A percentile compares a stretch with the other conserved stretches of the same genome.
Conservation (phyloP, 2,797 vertebrate species). For the Danio albolineatus region DNA sequence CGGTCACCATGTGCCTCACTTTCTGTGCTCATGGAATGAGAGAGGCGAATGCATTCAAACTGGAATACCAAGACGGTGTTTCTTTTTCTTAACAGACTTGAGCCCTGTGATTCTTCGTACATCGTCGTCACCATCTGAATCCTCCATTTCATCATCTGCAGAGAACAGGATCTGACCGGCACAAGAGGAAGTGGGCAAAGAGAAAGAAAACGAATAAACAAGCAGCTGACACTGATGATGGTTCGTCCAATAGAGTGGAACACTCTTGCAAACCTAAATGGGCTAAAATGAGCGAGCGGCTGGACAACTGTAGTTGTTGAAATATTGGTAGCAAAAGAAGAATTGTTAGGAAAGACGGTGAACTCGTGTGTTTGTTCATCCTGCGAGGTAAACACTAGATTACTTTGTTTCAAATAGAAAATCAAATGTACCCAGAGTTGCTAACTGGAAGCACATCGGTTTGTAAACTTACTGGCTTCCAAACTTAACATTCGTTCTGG, state of each 20-base stretch:
- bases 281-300: background rate
- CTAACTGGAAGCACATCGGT: slow-evolving; percentile 36
- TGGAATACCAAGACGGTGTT: slow-evolving; percentile 93
- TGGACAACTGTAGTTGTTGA: no score
- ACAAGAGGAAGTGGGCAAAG: slow-evolving; percentile 40
- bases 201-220: background rate
- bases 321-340: background rate
- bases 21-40: slow-evolving; percentile 41
- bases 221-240: background rate
- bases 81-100: slow-evolving; percentile 94
- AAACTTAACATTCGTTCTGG: background rate
- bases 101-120: slow-evolving; percentile 86
- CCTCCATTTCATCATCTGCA: slow-evolving; percentile 97
- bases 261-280: background rate
- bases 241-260: background rate
- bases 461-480: slow-evolving; percentile 31
- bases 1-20: background rate
- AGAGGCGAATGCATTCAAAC: slow-evolving; percentile 80
- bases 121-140: slow-evolving; percentile 91
- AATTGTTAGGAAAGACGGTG: background rate
- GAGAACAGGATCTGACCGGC: slow-evolving; percentile 92
- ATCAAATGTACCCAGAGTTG: background rate
- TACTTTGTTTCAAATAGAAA: background rate
- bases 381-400: background rate
- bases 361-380: background rate